phyloP scores from a whole-genome alignment of 1,140 invertebrate species.

The Drosophila nikananu region DNA sequence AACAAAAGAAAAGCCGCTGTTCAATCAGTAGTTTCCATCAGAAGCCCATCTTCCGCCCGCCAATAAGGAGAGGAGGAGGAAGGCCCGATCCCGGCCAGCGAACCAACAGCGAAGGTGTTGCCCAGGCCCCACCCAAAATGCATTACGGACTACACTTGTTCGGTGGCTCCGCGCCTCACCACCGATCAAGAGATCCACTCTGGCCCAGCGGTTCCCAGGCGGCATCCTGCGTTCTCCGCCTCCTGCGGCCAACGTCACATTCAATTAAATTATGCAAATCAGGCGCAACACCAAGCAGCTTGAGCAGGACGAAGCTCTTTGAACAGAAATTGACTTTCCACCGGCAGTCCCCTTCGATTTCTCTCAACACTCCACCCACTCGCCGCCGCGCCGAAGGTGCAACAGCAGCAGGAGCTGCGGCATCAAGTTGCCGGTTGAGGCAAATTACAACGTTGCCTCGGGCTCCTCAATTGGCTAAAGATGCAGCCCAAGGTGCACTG shows the following conservation, averaged over 20 bases:
- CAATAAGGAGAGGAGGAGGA: conserved; percentile 8
- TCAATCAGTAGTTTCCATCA: conserved; percentile 45
- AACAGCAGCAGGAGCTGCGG: conserved; percentile 22
- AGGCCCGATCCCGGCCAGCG: conserved; percentile 17
- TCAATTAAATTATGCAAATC: conserved; percentile 85
- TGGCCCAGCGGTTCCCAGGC: conserved; percentile 29
- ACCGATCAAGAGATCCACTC: background rate
- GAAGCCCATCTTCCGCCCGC: conserved; percentile 20
- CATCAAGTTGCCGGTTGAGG: conserved; percentile 35
- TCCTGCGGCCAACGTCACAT: conserved; percentile 55
- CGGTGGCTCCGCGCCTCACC: background rate
- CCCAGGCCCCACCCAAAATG: conserved; percentile 65
- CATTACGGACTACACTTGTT: conserved; percentile 75
- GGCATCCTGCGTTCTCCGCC: conserved; percentile 22
- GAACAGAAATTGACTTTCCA: conserved; percentile 62
- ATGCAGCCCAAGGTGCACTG: conserved; percentile 10
- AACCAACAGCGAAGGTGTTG: conserved; percentile 57
- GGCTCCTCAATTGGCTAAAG: conserved; percentile 23
- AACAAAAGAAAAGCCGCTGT: conserved; percentile 29
- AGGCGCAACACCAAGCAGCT: conserved; percentile 57
- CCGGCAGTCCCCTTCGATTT: conserved; percentile 22
- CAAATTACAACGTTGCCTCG: conserved; percentile 38
- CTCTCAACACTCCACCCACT: conserved; percentile 48
- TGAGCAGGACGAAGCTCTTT: conserved; percentile 46
- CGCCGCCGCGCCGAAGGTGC: conserved; percentile 25